Conservation (phyloP, 2,113 vertebrate genomes). For the Synodontis membranacea region DNA sequence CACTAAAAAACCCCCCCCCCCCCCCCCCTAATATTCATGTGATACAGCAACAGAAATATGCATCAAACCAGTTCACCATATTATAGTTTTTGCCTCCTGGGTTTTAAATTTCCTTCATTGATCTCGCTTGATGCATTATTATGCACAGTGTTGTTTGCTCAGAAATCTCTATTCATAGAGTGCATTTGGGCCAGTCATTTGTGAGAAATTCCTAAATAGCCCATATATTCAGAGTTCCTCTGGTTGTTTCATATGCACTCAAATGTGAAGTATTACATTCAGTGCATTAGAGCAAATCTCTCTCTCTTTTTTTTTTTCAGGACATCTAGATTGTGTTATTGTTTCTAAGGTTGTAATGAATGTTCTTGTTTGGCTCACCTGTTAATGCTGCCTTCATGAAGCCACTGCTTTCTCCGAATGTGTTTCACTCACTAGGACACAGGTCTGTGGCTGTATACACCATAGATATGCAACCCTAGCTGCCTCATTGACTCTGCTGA, state of each 20-base stretch:
- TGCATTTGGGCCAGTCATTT: slow-evolving; percentile 23
- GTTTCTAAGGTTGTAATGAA: slow-evolving; percentile 19
- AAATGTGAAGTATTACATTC: slow-evolving; percentile 34
- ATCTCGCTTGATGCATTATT: slow-evolving; percentile 33
- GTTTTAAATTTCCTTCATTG: slow-evolving; percentile 19
- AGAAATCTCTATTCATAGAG: slow-evolving; percentile 28
- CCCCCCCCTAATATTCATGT: slow-evolving; percentile 34
- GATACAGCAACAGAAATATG: slow-evolving; percentile 32
- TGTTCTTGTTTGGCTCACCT: not conserved
- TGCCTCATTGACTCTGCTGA: not conserved
- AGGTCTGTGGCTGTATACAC: not conserved
- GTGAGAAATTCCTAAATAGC: slow-evolving; percentile 29
- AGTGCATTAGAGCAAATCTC: slow-evolving; percentile 28
- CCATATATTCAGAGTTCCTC: slow-evolving; percentile 21
- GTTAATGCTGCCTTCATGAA: not conserved
- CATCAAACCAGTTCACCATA: slow-evolving; percentile 42
- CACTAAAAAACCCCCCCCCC: too few species aligned
- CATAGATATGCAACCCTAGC: too few species aligned
- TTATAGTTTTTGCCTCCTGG: slow-evolving; percentile 44
- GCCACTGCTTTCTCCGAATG: not conserved
- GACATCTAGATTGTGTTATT: slow-evolving; percentile 23
- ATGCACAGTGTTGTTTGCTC: slow-evolving; percentile 27
- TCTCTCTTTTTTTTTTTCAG: not conserved
- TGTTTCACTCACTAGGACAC: not conserved
- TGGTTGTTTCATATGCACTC: slow-evolving; percentile 42